A percentile compares a stretch with the other conserved stretches of the same genome.
These are phyloP conservation scores for Porphyrio hochstetteri DNA, from an alignment of 2,113 vertebrate species.

Conservation along the genomic window DNA sequence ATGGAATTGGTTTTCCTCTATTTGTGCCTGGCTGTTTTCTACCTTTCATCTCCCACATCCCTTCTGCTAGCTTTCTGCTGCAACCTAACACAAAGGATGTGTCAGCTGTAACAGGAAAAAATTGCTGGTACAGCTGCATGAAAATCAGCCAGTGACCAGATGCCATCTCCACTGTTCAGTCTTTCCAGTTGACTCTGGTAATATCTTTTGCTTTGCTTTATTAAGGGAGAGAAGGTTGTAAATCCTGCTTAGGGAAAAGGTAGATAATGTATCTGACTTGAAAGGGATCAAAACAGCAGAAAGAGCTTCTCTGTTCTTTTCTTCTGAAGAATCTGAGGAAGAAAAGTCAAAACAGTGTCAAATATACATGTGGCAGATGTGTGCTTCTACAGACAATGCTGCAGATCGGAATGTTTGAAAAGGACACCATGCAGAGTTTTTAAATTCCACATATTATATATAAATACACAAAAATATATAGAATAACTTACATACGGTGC, in stretches of 20 bases:
- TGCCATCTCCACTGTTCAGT: neutral
- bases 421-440: fast-evolving
- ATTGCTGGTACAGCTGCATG: neutral
- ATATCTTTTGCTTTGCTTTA: neutral
- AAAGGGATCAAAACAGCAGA: neutral
- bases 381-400: neutral
- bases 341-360: neutral
- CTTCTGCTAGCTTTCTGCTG: neutral
- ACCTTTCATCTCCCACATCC: neutral
- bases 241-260: neutral
- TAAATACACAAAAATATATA: neutral
- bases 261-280: neutral
- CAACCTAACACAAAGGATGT: neutral
- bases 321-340: neutral
- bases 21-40: neutral
- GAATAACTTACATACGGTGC: neutral
- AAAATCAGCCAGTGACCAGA: neutral
- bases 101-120: neutral
- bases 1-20: neutral
- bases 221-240: neutral
- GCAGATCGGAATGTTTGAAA: neutral
- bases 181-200: neutral
- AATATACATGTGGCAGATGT: neutral
- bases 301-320: neutral
- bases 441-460: neutral